These are phyloP conservation scores for Falco naumanni DNA, from an alignment of 2,797 vertebrate species.

Conservation along the genomic window DNA sequence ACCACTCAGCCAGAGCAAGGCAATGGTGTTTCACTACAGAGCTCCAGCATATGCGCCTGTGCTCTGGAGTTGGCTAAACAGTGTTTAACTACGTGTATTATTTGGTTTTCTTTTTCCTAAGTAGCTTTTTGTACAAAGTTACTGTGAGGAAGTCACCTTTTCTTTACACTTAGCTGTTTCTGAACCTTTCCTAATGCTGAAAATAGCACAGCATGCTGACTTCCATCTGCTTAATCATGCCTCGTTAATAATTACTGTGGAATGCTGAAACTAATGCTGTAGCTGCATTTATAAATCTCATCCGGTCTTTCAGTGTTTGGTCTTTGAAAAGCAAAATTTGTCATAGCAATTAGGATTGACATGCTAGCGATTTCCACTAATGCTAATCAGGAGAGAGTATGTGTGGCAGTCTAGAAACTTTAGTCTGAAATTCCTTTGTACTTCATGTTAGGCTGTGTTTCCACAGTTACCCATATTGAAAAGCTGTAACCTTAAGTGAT, in stretches of 20 bases:
- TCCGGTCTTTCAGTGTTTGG: neutral
- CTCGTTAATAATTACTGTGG: constrained; percentile 2
- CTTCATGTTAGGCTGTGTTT: constrained; percentile 7
- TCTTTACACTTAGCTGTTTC: neutral
- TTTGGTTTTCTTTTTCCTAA: neutral
- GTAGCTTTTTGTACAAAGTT: neutral
- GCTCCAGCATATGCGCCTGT: neutral
- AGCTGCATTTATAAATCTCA: neutral
- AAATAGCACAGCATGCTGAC: neutral
- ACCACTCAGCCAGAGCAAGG: neutral
- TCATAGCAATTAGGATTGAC: neutral
- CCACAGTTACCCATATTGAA: constrained; percentile 11
- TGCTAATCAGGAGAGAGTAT: neutral
- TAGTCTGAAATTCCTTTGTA: neutral
- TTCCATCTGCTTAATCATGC: neutral
- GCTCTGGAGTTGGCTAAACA: neutral
- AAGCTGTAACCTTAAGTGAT: neutral
- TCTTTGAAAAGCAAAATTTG: neutral
- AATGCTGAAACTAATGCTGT: constrained; percentile 5
- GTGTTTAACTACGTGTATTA: neutral
- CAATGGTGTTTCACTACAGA: neutral
- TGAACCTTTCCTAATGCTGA: neutral
- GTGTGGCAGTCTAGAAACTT: neutral
- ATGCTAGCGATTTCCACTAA: neutral
- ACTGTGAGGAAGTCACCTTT: neutral